phyloP scores from a whole-genome alignment of 2,113 vertebrate genomes.

The Puntigrus tetrazona region DNA sequence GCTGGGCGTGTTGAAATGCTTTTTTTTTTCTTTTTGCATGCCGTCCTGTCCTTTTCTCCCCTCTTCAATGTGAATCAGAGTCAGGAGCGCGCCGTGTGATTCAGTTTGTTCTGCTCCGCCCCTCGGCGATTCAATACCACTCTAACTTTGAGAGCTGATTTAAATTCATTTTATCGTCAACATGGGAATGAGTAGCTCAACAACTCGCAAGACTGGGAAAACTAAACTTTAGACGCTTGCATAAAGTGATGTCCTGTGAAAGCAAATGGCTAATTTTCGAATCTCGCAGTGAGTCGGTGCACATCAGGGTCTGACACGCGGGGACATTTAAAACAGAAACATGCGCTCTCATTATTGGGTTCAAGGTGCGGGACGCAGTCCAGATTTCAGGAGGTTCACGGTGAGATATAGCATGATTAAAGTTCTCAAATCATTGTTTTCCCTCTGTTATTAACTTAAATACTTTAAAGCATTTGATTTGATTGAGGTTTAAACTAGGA shows the following conservation, averaged over 20 bases:
- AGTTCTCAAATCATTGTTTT: not conserved
- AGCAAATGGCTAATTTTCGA: not conserved
- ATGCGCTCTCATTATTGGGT: conserved; percentile 65
- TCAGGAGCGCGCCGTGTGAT: not conserved
- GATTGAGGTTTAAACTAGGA: not conserved
- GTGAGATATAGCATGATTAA: conserved; percentile 57
- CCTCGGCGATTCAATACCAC: not conserved
- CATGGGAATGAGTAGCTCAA: not conserved
- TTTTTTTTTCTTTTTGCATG: no score
- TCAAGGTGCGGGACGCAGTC: conserved; percentile 48
- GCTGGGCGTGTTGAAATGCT: no score
- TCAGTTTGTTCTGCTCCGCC: conserved; percentile 19
- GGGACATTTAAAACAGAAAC: conserved; percentile 5
- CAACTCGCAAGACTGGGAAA: not conserved
- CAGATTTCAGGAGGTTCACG: conserved; percentile 66
- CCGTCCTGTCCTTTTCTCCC: not conserved
- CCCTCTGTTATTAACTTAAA: not conserved
- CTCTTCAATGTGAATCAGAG: conserved; percentile 4
- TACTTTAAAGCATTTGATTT: not conserved
- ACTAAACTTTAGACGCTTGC: not conserved
- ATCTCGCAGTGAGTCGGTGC: not conserved
- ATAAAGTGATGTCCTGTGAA: not conserved
- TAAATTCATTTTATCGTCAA: not conserved
- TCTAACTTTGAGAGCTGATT: conserved; percentile 5
- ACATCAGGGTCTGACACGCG: not conserved